Evolutionary conservation across 2,888 invertebrate genomes (phyloP), one percentile per base, ranked within the genome.

Genomic region (Fissipunctia ypsillon): DNA sequence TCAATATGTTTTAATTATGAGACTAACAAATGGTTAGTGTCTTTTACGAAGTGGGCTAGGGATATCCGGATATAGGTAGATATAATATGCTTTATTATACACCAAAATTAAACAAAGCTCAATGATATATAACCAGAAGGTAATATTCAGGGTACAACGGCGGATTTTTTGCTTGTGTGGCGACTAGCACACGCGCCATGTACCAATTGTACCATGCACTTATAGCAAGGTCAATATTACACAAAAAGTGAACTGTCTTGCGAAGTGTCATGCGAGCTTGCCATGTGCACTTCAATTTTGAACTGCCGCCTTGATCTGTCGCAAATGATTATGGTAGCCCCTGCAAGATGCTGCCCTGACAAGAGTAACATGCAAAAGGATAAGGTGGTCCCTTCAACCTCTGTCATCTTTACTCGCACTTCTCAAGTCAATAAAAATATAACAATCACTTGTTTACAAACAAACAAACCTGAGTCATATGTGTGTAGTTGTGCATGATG

Each of bases 391-490:
- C 22, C 28, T 28, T 19, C 28, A 45, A 22, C 22, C 14, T 14
- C 14, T 14, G 12, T 1, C 28, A 22, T 45, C 10, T 25, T 67
- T 9, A 22, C 19, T 12, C 1, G 31, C 41, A 31, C 31, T 31
- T 61, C 28, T 22, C 5, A 38, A 16, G n/a, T 22, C 38, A n/a
- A 52, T n/a, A 52, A 50, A 31, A 25, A 16, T 3, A 9, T 9
- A n/a, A n/a, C 4, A 35, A 16, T 38, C 52, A 68, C n/a, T 52
- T 64, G 57, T 64, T 64, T 57, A 76, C 57, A 63, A 60, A 74
- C 28, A 48, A 80, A 78, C 81, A 81, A 52, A 78, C 77, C 81
- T 73, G 79, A n/a, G 6, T 63, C 57, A 59, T 35, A 25, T 10
- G 48, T 43, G 3, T 52, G 31, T 35, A 16, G 56, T 9, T 70